Evolutionary conservation across 53 echinoderm and acorn worm genomes (phyloP).

Genomic region (Antedon mediterranea): DNA sequence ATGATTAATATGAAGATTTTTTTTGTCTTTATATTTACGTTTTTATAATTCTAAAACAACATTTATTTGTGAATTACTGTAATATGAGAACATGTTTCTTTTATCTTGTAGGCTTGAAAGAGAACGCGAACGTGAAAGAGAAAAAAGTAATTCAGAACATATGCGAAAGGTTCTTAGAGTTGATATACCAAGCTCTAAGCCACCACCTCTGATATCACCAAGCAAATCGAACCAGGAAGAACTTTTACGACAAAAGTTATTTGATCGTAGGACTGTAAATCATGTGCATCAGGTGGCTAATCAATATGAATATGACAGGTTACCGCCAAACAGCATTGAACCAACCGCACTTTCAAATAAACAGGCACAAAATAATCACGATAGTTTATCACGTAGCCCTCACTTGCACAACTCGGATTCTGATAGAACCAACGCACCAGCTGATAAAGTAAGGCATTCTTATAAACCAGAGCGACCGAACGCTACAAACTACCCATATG

Average conservation of each 20-base stretch:
- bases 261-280: constrained; percentile 52
- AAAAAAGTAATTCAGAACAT: neutral
- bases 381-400: neutral
- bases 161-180: neutral
- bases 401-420: neutral
- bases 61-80: constrained; percentile 1
- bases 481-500: neutral
- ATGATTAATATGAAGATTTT: too few relatives aligned
- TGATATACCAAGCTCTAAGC: constrained; percentile 3
- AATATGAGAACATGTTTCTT: neutral
- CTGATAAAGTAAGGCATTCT: neutral
- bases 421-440: neutral
- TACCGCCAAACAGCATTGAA: neutral
- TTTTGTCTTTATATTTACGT: too few relatives aligned
- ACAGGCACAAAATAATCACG: neutral
- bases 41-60: neutral
- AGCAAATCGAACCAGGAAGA: constrained; percentile 35
- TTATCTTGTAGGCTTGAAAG: neutral
- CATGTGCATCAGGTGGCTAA: constrained; percentile 24
- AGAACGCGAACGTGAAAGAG: constrained; percentile 26
- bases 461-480: neutral
- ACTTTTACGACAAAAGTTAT: constrained; percentile 44
- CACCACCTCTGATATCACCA: constrained; percentile 38
- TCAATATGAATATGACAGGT: constrained; percentile 56
- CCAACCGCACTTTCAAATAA: neutral